phyloP scores from a whole-genome alignment of 2,113 vertebrate species.

The Empidonax traillii region DNA sequence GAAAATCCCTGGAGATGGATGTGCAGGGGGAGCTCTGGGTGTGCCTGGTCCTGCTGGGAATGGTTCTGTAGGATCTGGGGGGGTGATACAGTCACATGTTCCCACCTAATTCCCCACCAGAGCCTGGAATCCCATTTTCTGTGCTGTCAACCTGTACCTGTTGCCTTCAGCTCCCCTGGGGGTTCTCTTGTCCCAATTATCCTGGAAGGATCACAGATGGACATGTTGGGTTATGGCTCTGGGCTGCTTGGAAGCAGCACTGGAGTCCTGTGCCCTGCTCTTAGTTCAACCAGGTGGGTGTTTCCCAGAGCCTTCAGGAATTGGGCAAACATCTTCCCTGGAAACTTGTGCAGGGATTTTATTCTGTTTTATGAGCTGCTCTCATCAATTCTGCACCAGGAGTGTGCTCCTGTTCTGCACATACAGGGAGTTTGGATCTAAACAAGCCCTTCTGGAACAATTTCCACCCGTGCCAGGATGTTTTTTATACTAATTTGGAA shows the following conservation, averaged over 20 bases:
- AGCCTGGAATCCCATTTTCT: neutral
- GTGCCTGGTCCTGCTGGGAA: neutral
- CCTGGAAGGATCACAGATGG: too few relatives aligned
- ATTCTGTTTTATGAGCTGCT: too few relatives aligned
- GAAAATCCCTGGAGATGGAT: neutral
- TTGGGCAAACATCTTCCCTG: rapidly evolving
- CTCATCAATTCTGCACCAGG: rapidly evolving
- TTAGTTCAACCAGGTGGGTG: too few relatives aligned
- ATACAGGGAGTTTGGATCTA: neutral
- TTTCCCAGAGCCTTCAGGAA: neutral
- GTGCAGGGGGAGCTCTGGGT: neutral
- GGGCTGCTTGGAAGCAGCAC: neutral
- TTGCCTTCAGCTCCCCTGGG: neutral
- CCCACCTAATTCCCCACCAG: neutral
- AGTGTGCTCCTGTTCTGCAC: neutral
- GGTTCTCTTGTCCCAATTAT: neutral
- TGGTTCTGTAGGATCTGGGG: neutral
- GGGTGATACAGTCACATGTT: neutral
- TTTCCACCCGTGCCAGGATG: neutral
- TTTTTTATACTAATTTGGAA: neutral
- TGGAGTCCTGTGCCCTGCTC: neutral
- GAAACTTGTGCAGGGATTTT: neutral
- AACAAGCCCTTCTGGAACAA: neutral
- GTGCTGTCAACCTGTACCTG: rapidly evolving
- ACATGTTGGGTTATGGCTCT: neutral